Conservation (phyloP, 1,140 invertebrate species). For the Solen grandis region DNA sequence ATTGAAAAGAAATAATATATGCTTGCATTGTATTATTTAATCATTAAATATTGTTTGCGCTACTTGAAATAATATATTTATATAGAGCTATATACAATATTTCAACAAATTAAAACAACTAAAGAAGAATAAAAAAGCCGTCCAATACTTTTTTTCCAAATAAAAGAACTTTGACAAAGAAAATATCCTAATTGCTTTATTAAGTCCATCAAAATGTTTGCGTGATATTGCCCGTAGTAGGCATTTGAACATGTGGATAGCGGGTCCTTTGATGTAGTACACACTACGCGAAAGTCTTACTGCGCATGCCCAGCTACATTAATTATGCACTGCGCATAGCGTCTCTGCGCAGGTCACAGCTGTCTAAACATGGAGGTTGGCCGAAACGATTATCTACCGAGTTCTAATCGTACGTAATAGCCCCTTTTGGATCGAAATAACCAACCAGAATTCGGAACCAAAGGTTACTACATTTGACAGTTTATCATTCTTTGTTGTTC, state of each 20-base stretch:
- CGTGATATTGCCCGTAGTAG: no score
- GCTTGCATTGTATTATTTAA: no score
- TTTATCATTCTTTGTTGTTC: slow-evolving; percentile 79
- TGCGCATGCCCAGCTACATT: slow-evolving; percentile 76
- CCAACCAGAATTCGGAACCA: slow-evolving; percentile 79
- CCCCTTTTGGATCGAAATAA: slow-evolving; percentile 76
- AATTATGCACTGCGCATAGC: slow-evolving; percentile 72
- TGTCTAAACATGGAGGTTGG: slow-evolving; percentile 80
- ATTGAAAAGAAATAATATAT: no score
- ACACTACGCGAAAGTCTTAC: slow-evolving; percentile 58
- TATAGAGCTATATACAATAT: no score
- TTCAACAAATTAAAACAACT: no score
- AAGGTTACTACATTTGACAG: slow-evolving; percentile 79
- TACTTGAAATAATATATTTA: no score
- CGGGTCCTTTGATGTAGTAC: slow-evolving; percentile 51
- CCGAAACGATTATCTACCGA: slow-evolving; percentile 73
- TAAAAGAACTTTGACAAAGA: no score
- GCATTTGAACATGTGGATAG: slow-evolving; percentile 51
- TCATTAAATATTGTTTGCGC: no score
- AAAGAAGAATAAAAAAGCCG: no score
- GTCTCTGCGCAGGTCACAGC: slow-evolving; percentile 79
- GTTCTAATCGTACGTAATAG: slow-evolving; percentile 78
- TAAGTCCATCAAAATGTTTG: no score
- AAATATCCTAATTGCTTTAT: no score
- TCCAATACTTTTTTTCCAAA: no score